phyloP scores from a whole-genome alignment of 2,888 invertebrate genomes.

The Ganaspis brasiliensis region DNA sequence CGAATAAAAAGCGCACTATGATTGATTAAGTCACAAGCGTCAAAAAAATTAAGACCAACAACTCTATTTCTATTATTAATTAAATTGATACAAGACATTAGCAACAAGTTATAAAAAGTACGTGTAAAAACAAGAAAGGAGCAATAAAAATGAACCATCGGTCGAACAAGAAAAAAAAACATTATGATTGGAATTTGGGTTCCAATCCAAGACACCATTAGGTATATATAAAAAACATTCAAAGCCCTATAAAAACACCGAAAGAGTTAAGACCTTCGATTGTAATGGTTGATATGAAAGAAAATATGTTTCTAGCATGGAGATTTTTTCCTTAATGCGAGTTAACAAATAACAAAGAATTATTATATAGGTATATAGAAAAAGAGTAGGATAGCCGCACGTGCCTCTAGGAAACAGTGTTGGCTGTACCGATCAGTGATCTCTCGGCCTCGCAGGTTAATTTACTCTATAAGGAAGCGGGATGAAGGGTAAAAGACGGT shows the following conservation, averaged over 20 bases:
- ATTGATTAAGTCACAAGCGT: constrained; percentile 7
- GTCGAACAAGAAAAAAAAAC: background rate
- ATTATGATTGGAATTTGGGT: background rate
- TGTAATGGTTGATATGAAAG: constrained; percentile 18
- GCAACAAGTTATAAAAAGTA: background rate
- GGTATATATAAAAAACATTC: background rate
- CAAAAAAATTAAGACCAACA: background rate
- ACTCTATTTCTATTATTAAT: constrained; percentile 50
- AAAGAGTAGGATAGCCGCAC: no score
- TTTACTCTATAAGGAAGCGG: constrained; percentile 34
- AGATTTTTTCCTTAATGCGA: background rate
- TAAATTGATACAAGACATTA: constrained; percentile 35
- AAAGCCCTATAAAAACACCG: background rate
- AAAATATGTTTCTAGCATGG: constrained; percentile 14
- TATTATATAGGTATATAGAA: no score
- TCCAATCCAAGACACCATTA: background rate
- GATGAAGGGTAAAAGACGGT: constrained; percentile 59
- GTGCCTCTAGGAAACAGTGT: constrained; percentile 48
- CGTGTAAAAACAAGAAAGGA: background rate
- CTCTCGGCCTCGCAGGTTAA: constrained; percentile 25
- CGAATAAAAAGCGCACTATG: background rate
- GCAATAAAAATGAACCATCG: background rate
- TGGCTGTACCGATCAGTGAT: background rate
- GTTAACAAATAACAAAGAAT: constrained; percentile 16
- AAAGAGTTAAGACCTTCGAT: constrained; percentile 17